Percentiles rank a stretch among this genome's conserved stretches.
Evolutionary conservation across 2,113 vertebrate species (phyloP).

Genomic region (Neodontobutis hainanensis): DNA sequence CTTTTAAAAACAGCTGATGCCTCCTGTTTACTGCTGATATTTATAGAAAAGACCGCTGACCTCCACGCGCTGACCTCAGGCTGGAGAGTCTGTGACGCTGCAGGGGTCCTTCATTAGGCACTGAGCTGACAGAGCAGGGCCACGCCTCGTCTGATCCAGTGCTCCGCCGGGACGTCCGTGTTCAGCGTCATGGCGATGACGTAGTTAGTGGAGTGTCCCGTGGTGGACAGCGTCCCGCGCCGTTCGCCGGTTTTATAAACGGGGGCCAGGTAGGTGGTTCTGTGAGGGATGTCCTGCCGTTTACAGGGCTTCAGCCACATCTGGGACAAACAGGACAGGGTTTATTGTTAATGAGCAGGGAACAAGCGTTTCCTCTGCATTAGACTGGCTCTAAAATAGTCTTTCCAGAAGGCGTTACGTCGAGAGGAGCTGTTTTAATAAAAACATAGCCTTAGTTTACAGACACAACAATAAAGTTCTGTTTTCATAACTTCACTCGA

Average conservation of each 20-base stretch:
- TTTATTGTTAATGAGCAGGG: neutral
- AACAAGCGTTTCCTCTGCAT: no score
- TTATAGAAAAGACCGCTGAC: no score
- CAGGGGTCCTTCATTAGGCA: slow-evolving; percentile 72
- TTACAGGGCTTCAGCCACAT: slow-evolving; percentile 88
- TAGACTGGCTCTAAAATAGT: no score
- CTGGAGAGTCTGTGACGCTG: no score
- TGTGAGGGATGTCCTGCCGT: slow-evolving; percentile 78
- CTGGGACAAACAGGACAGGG: slow-evolving; percentile 59
- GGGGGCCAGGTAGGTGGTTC: slow-evolving; percentile 80
- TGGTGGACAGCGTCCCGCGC: slow-evolving; percentile 86
- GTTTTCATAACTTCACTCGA: no score
- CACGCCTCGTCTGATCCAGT: slow-evolving; percentile 87
- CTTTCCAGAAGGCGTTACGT: no score
- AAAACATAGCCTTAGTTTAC: no score
- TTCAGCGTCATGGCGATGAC: slow-evolving; percentile 85
- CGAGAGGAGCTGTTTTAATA: no score
- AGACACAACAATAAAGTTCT: no score
- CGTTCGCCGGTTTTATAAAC: slow-evolving; percentile 91
- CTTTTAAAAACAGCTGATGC: no score
- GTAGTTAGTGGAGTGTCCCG: slow-evolving; percentile 90
- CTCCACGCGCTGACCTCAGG: no score
- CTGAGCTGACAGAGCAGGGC: slow-evolving; percentile 87
- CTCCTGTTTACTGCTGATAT: no score
- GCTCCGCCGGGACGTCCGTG: slow-evolving; percentile 76